Percentiles rank a stretch among this genome's conserved stretches.
Conservation (phyloP, 2,888 invertebrate genomes). For the Cheilosia pagana region DNA sequence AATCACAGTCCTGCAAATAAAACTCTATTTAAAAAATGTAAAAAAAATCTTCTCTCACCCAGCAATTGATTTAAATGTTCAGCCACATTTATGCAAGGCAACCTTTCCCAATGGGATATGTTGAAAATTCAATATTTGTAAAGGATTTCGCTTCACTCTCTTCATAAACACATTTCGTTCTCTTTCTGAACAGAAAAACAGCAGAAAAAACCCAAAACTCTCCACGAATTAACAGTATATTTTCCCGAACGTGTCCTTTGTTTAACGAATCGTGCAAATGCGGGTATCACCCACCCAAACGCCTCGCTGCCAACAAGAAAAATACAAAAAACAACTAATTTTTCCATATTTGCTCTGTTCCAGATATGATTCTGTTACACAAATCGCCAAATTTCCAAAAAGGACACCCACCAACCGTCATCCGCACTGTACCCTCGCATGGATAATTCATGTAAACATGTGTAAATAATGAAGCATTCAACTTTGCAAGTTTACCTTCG, state of each 20-base stretch:
- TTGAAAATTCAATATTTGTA: conserved; percentile 51
- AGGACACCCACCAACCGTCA: conserved; percentile 52
- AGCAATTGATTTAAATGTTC: conserved; percentile 44
- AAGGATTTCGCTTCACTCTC: conserved; percentile 34
- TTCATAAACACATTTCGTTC: conserved; percentile 20
- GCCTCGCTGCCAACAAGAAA: conserved; percentile 3
- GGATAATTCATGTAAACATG: conserved; percentile 60
- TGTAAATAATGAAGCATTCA: conserved; percentile 66
- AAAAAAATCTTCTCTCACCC: not conserved
- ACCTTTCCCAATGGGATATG: conserved; percentile 20
- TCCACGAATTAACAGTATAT: conserved; percentile 37
- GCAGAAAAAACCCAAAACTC: conserved; percentile 14
- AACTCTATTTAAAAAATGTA: not conserved
- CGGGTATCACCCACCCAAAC: conserved; percentile 78
- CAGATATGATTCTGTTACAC: conserved; percentile 62
- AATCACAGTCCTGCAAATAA: not conserved
- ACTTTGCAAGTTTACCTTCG: conserved; percentile 43
- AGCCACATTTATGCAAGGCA: conserved; percentile 3
- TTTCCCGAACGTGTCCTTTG: conserved; percentile 82
- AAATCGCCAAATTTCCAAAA: conserved; percentile 60
- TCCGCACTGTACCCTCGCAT: not conserved
- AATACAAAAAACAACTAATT: conserved; percentile 48
- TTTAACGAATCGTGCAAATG: conserved; percentile 84
- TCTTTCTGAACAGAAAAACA: not conserved
- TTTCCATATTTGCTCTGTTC: conserved; percentile 74